Evolutionary conservation across 2,797 vertebrate species (phyloP), one percentile per base, ranked within the genome.

Genomic region (Esox masquinongy): DNA sequence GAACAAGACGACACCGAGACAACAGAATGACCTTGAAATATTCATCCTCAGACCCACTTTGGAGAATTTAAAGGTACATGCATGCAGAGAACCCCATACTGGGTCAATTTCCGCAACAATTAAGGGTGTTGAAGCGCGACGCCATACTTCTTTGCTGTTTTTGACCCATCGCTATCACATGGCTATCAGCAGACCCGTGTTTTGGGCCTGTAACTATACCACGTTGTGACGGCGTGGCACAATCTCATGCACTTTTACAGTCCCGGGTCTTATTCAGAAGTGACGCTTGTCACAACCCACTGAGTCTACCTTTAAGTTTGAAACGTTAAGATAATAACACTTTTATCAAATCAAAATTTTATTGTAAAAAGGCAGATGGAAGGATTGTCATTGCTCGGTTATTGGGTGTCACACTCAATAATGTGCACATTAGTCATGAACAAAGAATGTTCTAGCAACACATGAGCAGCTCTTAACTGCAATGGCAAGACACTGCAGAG

Each of bases 11-110:
- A 91, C 91, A 90, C 86, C 87, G 89, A 91, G 88, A 88, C 89
- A 92, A 90, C 92, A 91, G 86, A 88, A 87, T 94, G 93, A 94
- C 93, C 93, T 93, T 94, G 92, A 94, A 93, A 92, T 91, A 92
- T 92, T 90, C 90, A 94, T 94, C 91, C 88, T 85, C 86, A 91
- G 90, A 80, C 90, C 87, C 84, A 88, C 90, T 92, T 93, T 84
- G 84, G 91, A 93, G 91, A 90, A 91, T 91, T 89, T 90, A 91
- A 83, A 89, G 56, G 9, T 26, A 24, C 56, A 61, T 24, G 22
- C 22, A 24, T 14, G 22, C 22, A 22, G 56, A 12, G 22, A 61
- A 24, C 56, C 22, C 19, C 22, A 26, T 61, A 26, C 12, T 12
- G 56, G 22, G 56, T 24, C 22, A 26, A 14, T 61, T 14, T 61